Base-by-base conservation (phyloP, 2,888 invertebrate genomes). In the Xestia sexstrigata region DNA sequence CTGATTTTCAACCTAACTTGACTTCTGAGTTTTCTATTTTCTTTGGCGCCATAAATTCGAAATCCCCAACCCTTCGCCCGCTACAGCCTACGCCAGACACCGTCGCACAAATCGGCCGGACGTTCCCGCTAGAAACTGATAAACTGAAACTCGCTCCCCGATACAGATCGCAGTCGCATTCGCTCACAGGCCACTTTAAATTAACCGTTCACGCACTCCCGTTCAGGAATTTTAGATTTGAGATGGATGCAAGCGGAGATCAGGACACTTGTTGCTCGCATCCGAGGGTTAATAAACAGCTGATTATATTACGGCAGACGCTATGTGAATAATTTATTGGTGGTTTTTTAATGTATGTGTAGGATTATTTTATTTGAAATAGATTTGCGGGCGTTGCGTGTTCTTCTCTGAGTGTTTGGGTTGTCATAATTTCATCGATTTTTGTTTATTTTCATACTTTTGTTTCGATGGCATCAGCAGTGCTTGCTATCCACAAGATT, bases 101-200 rank as follows among this genome's bases (percentile, higher is more conserved):
- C 85, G 67, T 81, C 71, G 76, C 84, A 76, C 81, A 88, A 89
- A 90, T 90, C 91, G 89, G 92, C 92, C 95, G 95, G 95, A 96
- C 95, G 95, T 95, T 93, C 94, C 93, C 94, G 95, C 96, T 96
- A 96, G 96, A 95, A 93, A 94, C 95, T 94, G 96, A 96, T 96
- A 96, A 95, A 94, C 93, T 94, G 94, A 94, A 95, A 95, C 96
- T 94, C 92, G 96, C 95, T 94, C 89, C 91, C 81, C 91, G 96
- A 96, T 96, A 96, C 91, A 78, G 92, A 96, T 96, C 96, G 92
- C 92, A 90, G 92, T 91, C 93, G 93, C 94, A 93, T 93, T 92
- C 94, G 93, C 93, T 91, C 93, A 84, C 84, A 93, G 90, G 92
- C 92, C 93, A 93, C 94, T 95, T 95, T 96, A 95, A 95, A 95